phyloP scores from a whole-genome alignment of 2,888 invertebrate genomes.

The Salticus scenicus region DNA sequence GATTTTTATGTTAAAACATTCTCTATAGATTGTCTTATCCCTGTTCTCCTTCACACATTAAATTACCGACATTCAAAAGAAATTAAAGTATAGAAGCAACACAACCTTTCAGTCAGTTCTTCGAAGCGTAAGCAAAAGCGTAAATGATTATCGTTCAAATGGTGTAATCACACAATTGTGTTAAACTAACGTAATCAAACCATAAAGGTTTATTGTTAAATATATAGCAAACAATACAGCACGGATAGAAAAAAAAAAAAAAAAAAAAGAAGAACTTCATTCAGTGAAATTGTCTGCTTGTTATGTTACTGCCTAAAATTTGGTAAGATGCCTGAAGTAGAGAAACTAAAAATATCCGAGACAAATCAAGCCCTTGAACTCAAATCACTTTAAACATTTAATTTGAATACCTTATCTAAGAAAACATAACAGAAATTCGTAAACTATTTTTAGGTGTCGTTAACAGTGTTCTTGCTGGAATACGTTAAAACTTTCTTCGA shows the following conservation, averaged over 20 bases:
- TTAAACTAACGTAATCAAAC: background rate
- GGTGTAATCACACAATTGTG: background rate
- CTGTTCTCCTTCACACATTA: too few relatives aligned
- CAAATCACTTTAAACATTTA: background rate
- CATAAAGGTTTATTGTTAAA: too few relatives aligned
- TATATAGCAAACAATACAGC: background rate
- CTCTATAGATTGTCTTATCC: too few relatives aligned
- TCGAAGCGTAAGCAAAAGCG: too few relatives aligned
- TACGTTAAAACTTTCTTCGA: background rate
- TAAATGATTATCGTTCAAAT: too few relatives aligned
- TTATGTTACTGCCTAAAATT: background rate
- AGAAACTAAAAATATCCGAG: background rate
- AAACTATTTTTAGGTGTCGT: conserved; percentile 2
- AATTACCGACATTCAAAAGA: too few relatives aligned
- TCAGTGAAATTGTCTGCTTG: background rate
- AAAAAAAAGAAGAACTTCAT: background rate
- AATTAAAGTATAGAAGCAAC: too few relatives aligned
- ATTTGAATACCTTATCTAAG: background rate
- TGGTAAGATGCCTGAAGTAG: background rate
- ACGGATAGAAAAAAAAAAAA: background rate
- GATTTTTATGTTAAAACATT: too few relatives aligned
- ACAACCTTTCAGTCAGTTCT: too few relatives aligned
- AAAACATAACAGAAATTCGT: background rate
- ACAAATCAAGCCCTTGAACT: background rate
- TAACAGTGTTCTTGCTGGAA: background rate